phyloP scores from a whole-genome alignment of 2,797 vertebrate genomes.

The Nyctalus aviator region DNA sequence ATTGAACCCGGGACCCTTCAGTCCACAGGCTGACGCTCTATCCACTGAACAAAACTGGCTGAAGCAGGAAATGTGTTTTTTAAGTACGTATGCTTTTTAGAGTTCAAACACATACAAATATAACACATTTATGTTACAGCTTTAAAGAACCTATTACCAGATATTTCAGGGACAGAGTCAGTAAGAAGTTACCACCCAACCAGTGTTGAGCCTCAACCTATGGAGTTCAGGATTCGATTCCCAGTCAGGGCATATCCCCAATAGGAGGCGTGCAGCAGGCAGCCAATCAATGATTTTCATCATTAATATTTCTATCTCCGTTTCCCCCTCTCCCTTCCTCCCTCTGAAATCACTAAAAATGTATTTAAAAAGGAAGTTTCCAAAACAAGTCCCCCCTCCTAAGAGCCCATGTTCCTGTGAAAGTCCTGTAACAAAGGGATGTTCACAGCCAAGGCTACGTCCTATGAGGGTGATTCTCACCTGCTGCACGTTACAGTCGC shows the following conservation, averaged over 20 bases:
- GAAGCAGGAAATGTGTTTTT: neutral
- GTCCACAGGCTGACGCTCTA: too few relatives aligned
- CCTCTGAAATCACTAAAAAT: too few relatives aligned
- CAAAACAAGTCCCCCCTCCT: neutral
- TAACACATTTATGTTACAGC: neutral
- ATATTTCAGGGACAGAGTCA: neutral
- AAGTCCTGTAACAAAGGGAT: neutral
- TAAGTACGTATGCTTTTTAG: neutral
- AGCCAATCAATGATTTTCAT: too few relatives aligned
- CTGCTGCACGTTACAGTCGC: neutral
- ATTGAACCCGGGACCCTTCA: too few relatives aligned
- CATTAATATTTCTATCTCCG: too few relatives aligned
- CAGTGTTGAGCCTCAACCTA: too few relatives aligned
- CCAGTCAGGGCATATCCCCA: too few relatives aligned
- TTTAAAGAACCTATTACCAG: neutral
- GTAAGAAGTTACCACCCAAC: neutral
- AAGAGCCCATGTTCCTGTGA: accelerated
- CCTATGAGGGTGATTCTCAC: neutral
- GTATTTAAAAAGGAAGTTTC: neutral
- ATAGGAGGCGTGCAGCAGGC: too few relatives aligned
- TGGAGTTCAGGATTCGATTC: too few relatives aligned
- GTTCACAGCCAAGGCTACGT: neutral
- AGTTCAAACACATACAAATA: neutral
- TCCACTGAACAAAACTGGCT: too few relatives aligned
- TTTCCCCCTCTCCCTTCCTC: too few relatives aligned